Conservation (phyloP, 1,140 invertebrate genomes). For the Drosophila rufa region DNA sequence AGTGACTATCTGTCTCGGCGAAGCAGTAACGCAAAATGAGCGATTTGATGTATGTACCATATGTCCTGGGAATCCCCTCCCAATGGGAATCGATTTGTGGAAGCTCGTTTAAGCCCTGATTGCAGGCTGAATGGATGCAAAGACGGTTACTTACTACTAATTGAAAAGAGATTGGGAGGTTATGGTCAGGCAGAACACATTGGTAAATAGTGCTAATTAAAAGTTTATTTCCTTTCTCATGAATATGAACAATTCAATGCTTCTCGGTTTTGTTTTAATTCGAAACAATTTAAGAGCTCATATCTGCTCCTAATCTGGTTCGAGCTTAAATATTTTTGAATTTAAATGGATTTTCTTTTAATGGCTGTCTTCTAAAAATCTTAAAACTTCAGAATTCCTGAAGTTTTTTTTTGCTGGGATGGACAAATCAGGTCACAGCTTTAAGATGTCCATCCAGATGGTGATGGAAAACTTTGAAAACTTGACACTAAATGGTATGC, state of each 20-base stretch:
- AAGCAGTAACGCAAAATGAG: conserved; percentile 32
- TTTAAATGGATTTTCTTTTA: too few species aligned
- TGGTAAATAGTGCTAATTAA: too few species aligned
- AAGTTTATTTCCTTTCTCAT: too few species aligned
- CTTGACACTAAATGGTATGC: conserved; percentile 40
- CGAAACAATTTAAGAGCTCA: too few species aligned
- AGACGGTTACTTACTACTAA: conserved; percentile 34
- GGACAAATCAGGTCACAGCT: conserved; percentile 34
- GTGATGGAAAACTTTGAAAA: conserved; percentile 22
- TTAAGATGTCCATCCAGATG: conserved; percentile 36
- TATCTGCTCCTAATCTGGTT: too few species aligned
- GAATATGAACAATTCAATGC: too few species aligned
- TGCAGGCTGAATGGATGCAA: conserved; percentile 10
- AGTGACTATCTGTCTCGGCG: conserved; percentile 11
- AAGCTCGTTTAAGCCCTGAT: conserved; percentile 23
- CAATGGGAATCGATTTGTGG: conserved; percentile 46
- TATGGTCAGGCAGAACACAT: too few species aligned
- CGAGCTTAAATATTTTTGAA: too few species aligned
- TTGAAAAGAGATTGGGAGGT: not conserved
- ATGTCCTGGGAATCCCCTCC: conserved; percentile 12
- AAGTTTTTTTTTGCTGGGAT: not conserved
- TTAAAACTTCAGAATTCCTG: not conserved
- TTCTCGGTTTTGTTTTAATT: too few species aligned
- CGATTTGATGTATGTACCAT: conserved; percentile 41
- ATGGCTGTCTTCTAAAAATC: too few species aligned